Percentiles rank a stretch among this genome's conserved stretches.
Conservation (phyloP, 2,797 vertebrate genomes). For the Thamnophis elegans region DNA sequence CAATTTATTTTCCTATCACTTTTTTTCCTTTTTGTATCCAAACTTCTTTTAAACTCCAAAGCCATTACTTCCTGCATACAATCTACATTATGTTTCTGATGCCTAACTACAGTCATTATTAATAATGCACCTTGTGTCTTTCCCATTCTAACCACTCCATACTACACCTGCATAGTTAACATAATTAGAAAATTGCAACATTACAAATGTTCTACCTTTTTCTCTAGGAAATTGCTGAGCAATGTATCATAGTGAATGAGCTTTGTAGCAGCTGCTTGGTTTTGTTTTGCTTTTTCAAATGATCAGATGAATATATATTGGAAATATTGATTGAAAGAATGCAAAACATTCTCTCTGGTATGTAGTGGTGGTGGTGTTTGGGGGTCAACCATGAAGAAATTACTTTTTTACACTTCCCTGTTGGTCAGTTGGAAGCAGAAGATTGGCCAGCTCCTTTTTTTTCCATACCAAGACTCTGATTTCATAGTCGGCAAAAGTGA, state of each 20-base stretch:
- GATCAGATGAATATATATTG: background rate
- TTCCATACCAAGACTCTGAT: background rate
- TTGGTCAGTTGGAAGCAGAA: background rate
- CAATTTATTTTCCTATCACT: background rate
- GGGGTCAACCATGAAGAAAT: background rate
- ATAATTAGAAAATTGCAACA: background rate
- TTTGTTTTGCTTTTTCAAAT: background rate
- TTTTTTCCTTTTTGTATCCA: background rate
- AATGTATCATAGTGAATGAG: background rate
- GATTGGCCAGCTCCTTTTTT: background rate
- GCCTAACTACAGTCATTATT: background rate
- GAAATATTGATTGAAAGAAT: background rate
- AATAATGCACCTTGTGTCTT: background rate
- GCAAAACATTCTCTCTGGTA: background rate
- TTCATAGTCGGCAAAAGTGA: background rate
- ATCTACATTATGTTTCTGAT: background rate
- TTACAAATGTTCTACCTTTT: background rate
- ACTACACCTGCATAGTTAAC: background rate
- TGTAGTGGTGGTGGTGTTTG: background rate
- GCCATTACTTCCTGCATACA: background rate
- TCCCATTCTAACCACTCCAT: background rate
- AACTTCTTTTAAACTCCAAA: background rate
- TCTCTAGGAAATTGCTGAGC: background rate
- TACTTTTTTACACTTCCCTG: background rate
- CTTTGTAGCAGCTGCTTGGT: background rate